A percentile compares a stretch with the other conserved stretches of the same genome.
Conservation (phyloP, 35 echinoderm and acorn worm species). For the Ophioderma brevispina region DNA sequence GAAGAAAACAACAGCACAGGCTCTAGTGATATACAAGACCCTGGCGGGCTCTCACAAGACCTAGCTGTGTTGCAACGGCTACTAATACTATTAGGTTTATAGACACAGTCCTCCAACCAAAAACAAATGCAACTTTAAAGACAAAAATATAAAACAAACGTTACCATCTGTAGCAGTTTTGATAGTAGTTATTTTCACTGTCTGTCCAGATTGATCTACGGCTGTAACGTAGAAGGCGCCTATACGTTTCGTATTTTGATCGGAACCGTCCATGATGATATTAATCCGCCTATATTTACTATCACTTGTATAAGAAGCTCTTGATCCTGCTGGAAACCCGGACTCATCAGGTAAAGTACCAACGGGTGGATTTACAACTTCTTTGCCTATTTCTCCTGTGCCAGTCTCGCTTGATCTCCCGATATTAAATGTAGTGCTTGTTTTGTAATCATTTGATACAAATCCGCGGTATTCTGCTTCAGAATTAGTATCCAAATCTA, state of each 20-base stretch:
- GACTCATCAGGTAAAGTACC: neutral
- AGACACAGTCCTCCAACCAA: too few species aligned
- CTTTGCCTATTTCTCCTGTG: neutral
- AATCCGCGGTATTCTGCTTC: neutral
- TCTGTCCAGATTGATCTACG: neutral
- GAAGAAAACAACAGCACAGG: too few species aligned
- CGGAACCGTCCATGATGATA: neutral
- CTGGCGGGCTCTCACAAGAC: too few species aligned
- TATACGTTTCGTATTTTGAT: neutral
- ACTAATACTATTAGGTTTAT: too few species aligned
- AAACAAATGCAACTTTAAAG: too few species aligned
- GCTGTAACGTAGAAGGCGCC: neutral
- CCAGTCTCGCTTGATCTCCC: neutral
- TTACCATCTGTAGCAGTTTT: neutral
- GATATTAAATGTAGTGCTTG: neutral
- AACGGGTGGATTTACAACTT: neutral
- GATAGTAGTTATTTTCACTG: neutral
- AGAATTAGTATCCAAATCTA: neutral
- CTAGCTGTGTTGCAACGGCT: too few species aligned
- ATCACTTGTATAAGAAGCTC: neutral
- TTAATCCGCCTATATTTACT: neutral
- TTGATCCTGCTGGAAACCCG: neutral
- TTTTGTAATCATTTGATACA: neutral
- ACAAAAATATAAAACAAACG: too few species aligned
- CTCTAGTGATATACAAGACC: too few species aligned